These are phyloP conservation scores for Ciona savignyi DNA, from an alignment of 23 tunicate species.

Conservation along the genomic window DNA sequence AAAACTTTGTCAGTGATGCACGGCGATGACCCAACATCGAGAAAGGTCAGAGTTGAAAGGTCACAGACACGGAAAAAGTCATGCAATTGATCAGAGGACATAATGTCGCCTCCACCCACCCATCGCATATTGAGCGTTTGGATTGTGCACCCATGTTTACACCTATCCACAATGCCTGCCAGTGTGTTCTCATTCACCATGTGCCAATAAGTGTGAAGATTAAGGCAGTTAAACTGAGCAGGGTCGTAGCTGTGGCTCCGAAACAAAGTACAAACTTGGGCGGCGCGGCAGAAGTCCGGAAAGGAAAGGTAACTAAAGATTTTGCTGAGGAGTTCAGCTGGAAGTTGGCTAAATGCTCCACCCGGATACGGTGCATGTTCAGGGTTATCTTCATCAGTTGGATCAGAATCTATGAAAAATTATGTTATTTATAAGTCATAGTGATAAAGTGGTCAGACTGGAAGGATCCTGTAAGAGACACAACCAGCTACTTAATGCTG, in stretches of 20 bases:
- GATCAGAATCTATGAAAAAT: too few species aligned
- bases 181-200: conserved; percentile 41
- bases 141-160: conserved; percentile 4
- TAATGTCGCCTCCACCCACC: conserved; percentile 85
- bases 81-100: conserved; percentile 20
- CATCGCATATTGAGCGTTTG: conserved; percentile 58
- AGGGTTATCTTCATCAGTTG: too few species aligned
- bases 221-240: conserved; percentile 29
- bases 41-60: conserved; percentile 25
- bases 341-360: conserved; percentile 58
- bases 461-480: too few species aligned
- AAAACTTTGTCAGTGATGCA: conserved; percentile 58
- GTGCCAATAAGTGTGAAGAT: conserved; percentile 83
- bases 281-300: conserved; percentile 77
- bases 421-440: too few species aligned
- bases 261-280: conserved; percentile 51
- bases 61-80: conserved; percentile 45
- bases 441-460: too few species aligned
- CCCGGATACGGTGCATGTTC: background rate
- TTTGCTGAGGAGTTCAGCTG: conserved; percentile 50
- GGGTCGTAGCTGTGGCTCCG: conserved; percentile 59
- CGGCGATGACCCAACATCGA: conserved; percentile 62
- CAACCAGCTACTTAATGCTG: too few species aligned
- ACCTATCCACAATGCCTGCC: conserved; percentile 27
- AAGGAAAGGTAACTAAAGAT: conserved; percentile 66